These are phyloP conservation scores for Helicoverpa armigera DNA, from an alignment of 1,140 invertebrate species.

Conservation along the genomic window DNA sequence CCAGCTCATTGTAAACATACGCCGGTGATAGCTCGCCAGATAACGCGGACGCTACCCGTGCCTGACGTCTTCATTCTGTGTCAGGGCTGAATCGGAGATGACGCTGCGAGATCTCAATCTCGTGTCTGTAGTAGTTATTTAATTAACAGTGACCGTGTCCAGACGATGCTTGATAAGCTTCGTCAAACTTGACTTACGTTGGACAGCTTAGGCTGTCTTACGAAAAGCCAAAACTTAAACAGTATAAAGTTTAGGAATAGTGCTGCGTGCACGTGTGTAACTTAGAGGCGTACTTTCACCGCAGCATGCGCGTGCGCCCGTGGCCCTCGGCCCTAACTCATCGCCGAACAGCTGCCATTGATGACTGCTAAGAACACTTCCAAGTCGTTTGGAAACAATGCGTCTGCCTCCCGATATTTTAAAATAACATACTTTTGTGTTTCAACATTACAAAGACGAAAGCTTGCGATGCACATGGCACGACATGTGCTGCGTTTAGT, in stretches of 20 bases:
- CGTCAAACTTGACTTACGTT: conserved; percentile 32
- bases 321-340: conserved; percentile 43
- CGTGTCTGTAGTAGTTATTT: conserved; percentile 54
- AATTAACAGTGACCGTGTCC: conserved; percentile 56
- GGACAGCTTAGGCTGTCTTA: neutral
- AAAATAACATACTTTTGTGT: conserved; percentile 41
- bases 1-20: conserved; percentile 48
- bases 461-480: conserved; percentile 31
- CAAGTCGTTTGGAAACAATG: conserved; percentile 47
- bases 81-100: conserved; percentile 53
- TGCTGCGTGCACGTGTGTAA: conserved; percentile 26
- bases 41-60: conserved; percentile 53
- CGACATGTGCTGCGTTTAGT: neutral
- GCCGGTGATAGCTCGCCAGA: conserved; percentile 52
- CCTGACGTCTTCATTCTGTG: conserved; percentile 63
- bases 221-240: neutral
- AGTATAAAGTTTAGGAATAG: conserved; percentile 17
- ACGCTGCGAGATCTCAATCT: conserved; percentile 55
- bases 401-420: conserved; percentile 27
- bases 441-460: neutral
- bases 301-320: conserved; percentile 29
- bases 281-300: conserved; percentile 47
- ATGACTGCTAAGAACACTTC: conserved; percentile 45
- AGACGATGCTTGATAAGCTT: conserved; percentile 31
- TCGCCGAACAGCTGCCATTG: conserved; percentile 49